Evolutionary conservation across 2,113 vertebrate species (phyloP).

Genomic region (Procapra przewalskii): DNA sequence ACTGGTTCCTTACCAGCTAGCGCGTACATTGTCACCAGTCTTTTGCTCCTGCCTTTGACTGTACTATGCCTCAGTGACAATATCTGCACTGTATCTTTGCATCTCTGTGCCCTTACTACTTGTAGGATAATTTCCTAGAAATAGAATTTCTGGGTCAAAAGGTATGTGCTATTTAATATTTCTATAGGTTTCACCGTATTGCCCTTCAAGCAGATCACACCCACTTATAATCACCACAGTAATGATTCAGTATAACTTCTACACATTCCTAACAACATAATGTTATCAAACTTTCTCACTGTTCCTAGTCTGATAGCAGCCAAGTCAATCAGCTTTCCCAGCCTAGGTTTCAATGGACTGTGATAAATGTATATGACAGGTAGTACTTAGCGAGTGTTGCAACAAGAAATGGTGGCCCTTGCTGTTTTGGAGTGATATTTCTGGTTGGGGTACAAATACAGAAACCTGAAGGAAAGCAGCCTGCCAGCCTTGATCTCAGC

Average conservation of each 20-base stretch:
- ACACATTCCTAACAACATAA: neutral
- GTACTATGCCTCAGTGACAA: neutral
- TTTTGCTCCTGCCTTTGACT: neutral
- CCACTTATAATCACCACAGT: neutral
- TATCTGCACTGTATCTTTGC: neutral
- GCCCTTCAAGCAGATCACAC: neutral
- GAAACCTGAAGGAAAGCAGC: neutral
- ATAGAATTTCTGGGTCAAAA: conserved; percentile 10
- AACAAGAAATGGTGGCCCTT: neutral
- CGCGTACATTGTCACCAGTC: neutral
- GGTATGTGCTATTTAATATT: neutral
- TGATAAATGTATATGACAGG: neutral
- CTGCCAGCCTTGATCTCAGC: neutral
- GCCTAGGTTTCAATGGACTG: neutral
- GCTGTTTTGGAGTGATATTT: neutral
- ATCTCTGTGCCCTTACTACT: neutral
- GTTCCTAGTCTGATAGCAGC: neutral
- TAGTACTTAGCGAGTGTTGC: neutral
- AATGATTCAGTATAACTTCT: neutral
- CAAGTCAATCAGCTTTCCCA: neutral
- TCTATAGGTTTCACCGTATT: neutral
- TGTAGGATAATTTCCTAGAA: neutral
- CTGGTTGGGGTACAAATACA: neutral
- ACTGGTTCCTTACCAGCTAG: neutral
- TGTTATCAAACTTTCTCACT: neutral